A percentile compares a stretch with the other conserved stretches of the same genome.
Conservation (phyloP, 2,888 invertebrate species). For the Ochropleura plecta region DNA sequence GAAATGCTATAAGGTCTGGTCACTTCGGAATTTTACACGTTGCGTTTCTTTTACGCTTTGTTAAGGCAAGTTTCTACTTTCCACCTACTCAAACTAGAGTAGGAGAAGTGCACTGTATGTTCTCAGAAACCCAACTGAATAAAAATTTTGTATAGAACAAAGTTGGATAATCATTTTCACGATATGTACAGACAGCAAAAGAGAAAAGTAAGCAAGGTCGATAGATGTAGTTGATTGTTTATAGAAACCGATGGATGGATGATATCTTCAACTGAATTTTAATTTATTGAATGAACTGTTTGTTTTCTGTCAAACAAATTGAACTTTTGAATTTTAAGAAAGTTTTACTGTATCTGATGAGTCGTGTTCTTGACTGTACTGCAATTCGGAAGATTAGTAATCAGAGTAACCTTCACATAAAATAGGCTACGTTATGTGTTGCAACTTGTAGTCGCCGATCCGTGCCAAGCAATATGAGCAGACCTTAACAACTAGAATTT, state of each 20-base stretch:
- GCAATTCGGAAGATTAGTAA: not conserved
- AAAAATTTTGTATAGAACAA: not conserved
- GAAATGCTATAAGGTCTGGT: slow-evolving; percentile 61
- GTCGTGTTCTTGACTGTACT: not conserved
- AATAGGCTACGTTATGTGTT: slow-evolving; percentile 22
- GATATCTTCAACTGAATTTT: no score
- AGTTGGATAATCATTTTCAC: not conserved
- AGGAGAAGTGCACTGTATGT: not conserved
- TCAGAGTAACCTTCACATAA: slow-evolving; percentile 25
- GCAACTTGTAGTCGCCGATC: slow-evolving; percentile 32
- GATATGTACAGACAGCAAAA: no score
- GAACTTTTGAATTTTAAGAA: no score
- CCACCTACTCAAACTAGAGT: not conserved
- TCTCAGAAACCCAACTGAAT: not conserved
- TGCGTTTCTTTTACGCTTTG: slow-evolving; percentile 19
- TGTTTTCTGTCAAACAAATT: no score
- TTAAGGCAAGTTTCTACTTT: slow-evolving; percentile 2
- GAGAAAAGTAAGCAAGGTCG: no score
- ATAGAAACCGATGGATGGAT: no score
- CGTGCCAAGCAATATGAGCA: slow-evolving; percentile 50
- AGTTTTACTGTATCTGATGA: no score
- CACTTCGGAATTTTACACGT: slow-evolving; percentile 41
- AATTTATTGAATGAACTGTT: no score
- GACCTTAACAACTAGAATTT: slow-evolving; percentile 64
- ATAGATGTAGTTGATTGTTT: no score